Evolutionary conservation across 2,888 invertebrate species (phyloP).

Genomic region (Nomada ferruginata): DNA sequence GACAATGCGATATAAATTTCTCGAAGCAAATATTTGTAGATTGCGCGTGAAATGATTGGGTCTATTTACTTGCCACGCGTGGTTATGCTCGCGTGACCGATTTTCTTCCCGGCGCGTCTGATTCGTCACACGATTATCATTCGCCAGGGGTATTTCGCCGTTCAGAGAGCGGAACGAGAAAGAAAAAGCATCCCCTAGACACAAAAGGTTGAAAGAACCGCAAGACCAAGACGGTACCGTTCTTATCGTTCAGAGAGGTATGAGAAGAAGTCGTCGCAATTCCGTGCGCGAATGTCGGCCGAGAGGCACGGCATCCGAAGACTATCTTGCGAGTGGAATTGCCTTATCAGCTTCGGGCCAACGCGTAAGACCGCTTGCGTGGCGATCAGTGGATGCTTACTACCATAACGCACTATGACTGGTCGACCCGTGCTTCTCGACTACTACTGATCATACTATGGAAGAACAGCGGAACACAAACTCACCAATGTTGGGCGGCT

Average conservation of each 20-base stretch:
- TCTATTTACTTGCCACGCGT: conserved; percentile 26
- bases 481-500: conserved; percentile 53
- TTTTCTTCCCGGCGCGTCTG: not conserved
- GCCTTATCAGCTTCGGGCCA: conserved; percentile 61
- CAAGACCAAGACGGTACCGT: not conserved
- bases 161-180: too few relatives aligned
- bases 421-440: conserved; percentile 3
- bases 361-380: not conserved
- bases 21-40: conserved; percentile 25
- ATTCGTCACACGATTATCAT: not conserved
- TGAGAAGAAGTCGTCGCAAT: not conserved
- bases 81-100: not conserved
- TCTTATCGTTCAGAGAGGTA: not conserved
- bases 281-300: not conserved
- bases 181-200: too few relatives aligned
- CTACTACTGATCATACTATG: conserved; percentile 13
- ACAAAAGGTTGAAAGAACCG: not conserved
- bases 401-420: conserved; percentile 4
- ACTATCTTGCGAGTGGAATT: conserved; percentile 54
- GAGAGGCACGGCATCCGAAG: not conserved
- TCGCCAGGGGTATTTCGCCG: too few relatives aligned
- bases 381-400: not conserved
- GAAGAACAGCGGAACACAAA: conserved; percentile 45
- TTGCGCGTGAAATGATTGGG: conserved; percentile 20
- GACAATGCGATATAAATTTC: conserved; percentile 35